Evolutionary conservation across 2,888 invertebrate genomes (phyloP).

Genomic region (Fragum fragum): DNA sequence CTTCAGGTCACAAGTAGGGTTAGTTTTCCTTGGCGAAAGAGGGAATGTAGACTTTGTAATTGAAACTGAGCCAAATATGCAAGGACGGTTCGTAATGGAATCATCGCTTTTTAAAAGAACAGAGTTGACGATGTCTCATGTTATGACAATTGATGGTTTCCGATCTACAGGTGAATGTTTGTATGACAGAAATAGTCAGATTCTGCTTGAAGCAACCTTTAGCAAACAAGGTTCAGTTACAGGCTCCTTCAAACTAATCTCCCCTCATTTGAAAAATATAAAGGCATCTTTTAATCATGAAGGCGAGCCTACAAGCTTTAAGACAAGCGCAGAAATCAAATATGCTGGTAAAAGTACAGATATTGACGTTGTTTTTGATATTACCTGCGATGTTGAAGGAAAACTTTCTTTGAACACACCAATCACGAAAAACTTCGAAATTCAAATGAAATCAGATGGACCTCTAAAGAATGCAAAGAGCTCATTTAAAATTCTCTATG

Average conservation of each 20-base stretch:
- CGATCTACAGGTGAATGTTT: conserved; percentile 21
- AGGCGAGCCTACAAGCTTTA: conserved; percentile 14
- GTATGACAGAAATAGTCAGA: conserved; percentile 34
- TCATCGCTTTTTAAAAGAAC: conserved; percentile 56
- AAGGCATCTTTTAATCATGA: conserved; percentile 40
- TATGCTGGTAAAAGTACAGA: conserved; percentile 35
- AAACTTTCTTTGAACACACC: conserved; percentile 29
- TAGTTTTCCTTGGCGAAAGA: conserved; percentile 45
- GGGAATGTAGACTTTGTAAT: conserved; percentile 55
- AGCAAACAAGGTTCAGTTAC: conserved; percentile 38
- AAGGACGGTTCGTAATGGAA: conserved; percentile 43
- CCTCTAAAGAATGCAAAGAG: conserved; percentile 19
- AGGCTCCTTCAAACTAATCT: conserved; percentile 42
- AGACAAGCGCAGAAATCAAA: conserved; percentile 27
- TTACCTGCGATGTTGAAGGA: conserved; percentile 16
- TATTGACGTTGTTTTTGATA: conserved; percentile 9
- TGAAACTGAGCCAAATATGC: conserved; percentile 40
- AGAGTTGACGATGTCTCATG: conserved; percentile 32
- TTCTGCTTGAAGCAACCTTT: conserved; percentile 26
- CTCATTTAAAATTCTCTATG: conserved; percentile 29
- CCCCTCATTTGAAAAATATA: conserved; percentile 41
- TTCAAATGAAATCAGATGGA: conserved; percentile 21
- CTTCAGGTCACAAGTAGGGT: conserved; percentile 53
- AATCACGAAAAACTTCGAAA: conserved; percentile 31
- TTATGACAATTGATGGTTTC: conserved; percentile 36